Evolutionary conservation across 2,797 vertebrate genomes (phyloP).

Genomic region (Parambassis ranga): DNA sequence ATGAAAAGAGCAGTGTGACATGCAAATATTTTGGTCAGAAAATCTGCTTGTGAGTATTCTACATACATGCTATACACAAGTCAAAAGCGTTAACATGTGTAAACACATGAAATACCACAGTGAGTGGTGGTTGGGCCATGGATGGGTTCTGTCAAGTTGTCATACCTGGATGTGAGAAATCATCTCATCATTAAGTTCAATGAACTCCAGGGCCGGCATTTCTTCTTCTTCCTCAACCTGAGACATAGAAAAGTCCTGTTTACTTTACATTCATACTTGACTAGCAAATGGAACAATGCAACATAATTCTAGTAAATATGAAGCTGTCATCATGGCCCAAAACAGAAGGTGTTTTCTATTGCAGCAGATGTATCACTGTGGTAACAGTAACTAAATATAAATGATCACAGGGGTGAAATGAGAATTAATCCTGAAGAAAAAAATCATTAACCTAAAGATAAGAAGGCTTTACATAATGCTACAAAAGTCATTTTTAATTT

Average conservation of each 20-base stretch:
- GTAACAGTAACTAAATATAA: no score
- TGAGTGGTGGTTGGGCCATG: neutral
- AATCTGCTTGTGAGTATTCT: no score
- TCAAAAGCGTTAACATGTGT: neutral
- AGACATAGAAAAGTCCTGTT: neutral
- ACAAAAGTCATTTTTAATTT: neutral
- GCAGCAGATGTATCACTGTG: no score
- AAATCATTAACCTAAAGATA: neutral
- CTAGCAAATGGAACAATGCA: no score
- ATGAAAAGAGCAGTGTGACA: neutral
- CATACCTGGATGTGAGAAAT: conserved; percentile 16
- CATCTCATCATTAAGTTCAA: conserved; percentile 39
- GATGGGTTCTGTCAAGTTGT: neutral
- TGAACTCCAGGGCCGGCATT: conserved; percentile 68
- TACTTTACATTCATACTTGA: neutral
- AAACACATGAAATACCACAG: neutral
- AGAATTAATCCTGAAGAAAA: no score
- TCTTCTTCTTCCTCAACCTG: conserved; percentile 48
- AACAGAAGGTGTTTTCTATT: no score
- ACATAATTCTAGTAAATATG: no score
- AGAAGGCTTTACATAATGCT: neutral
- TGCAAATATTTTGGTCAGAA: no score
- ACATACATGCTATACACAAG: no score
- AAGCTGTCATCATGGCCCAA: no score
- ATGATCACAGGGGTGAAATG: no score